Evolutionary conservation across 1,140 invertebrate genomes (phyloP).

Genomic region (Pogonus chalceus): DNA sequence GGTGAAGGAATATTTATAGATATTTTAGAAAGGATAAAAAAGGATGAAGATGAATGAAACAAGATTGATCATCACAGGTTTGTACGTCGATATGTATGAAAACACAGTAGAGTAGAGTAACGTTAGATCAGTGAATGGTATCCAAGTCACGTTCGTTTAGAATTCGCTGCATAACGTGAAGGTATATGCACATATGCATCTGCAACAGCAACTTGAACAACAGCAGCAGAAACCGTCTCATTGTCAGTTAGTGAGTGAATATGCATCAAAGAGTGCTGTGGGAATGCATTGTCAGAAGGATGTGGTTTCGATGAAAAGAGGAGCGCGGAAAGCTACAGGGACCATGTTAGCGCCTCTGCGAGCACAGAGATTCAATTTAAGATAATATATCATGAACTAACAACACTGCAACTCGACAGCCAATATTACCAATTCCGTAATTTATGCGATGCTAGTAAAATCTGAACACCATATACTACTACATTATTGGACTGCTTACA

Average conservation of each 20-base stretch:
- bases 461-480: not conserved
- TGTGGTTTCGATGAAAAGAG: constrained; percentile 1
- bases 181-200: not conserved
- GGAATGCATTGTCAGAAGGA: too few species aligned
- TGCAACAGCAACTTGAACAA: not conserved
- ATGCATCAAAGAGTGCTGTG: constrained; percentile 1
- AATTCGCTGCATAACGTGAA: too few species aligned
- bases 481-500: not conserved
- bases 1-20: too few species aligned
- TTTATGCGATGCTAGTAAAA: constrained; percentile 1
- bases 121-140: too few species aligned
- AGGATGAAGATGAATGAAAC: too few species aligned
- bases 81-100: too few species aligned
- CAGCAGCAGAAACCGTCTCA: constrained; percentile 1
- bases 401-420: constrained; percentile 21
- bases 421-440: constrained; percentile 2
- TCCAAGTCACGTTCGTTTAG: too few species aligned
- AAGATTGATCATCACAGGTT: too few species aligned
- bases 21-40: too few species aligned
- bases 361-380: constrained; percentile 22
- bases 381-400: constrained; percentile 26
- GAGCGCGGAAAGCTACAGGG: too few species aligned
- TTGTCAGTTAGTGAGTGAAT: not conserved
- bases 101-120: too few species aligned
- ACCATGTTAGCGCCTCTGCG: constrained; percentile 10